Percentiles rank a stretch among this genome's conserved stretches.
Evolutionary conservation across 2,888 invertebrate genomes (phyloP).

Genomic region (Caradrina clavipalpis): DNA sequence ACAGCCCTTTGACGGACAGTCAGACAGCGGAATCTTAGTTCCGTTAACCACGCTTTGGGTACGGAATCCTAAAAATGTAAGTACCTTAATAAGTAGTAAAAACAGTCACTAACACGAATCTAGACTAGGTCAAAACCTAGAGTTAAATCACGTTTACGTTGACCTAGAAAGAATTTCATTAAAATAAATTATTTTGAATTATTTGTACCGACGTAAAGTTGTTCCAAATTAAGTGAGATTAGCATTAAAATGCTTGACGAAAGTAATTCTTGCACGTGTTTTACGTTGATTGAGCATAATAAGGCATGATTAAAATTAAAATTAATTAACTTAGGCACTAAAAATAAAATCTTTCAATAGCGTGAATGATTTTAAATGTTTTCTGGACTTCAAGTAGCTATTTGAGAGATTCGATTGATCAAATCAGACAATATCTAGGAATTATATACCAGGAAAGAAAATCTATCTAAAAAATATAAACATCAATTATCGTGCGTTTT

Average conservation of each 20-base stretch:
- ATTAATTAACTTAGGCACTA: background rate
- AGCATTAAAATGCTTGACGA: slow-evolving; percentile 1
- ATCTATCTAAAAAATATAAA: no score
- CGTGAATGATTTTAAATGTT: background rate
- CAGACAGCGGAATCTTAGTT: no score
- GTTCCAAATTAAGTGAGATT: slow-evolving; percentile 18
- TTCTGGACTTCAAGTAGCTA: no score
- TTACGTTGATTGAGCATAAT: background rate
- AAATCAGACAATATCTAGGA: no score
- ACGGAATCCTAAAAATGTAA: no score
- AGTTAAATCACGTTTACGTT: background rate
- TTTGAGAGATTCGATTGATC: no score
- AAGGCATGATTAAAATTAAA: background rate
- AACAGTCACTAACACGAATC: slow-evolving; percentile 2
- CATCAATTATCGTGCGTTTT: no score
- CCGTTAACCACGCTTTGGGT: no score
- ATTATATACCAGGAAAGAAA: no score
- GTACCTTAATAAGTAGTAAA: background rate
- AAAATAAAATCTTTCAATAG: background rate
- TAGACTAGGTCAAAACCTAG: slow-evolving; percentile 14
- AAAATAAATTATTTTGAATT: slow-evolving; percentile 20
- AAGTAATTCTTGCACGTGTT: background rate
- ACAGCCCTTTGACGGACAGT: no score
- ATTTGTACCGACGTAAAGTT: slow-evolving; percentile 4
- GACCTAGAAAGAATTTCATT: slow-evolving; percentile 18